phyloP scores from a whole-genome alignment of 64 coral and sea anemone species.

The Dendronephthya gigantea region DNA sequence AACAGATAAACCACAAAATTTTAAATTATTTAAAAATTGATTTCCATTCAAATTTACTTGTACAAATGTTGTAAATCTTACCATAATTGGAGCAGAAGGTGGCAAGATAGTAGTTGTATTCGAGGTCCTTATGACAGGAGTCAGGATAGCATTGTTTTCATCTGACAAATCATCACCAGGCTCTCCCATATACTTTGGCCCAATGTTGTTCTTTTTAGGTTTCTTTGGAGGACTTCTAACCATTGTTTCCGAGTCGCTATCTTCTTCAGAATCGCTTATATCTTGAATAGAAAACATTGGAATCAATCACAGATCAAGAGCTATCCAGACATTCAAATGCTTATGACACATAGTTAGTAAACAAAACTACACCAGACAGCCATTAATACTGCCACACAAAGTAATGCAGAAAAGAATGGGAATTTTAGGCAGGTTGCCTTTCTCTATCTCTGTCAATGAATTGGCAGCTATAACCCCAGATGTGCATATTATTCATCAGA shows the following conservation, averaged over 20 bases:
- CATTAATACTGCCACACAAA: too few relatives aligned
- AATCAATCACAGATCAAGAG: neutral
- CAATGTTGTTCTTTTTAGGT: neutral
- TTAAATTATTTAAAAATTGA: too few relatives aligned
- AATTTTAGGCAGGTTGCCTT: too few relatives aligned
- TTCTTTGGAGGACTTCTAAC: constrained; percentile 13
- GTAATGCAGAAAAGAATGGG: too few relatives aligned
- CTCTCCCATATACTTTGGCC: neutral
- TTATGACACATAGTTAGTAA: too few relatives aligned
- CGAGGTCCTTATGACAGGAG: constrained; percentile 1
- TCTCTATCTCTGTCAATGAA: too few relatives aligned
- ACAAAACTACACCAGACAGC: too few relatives aligned
- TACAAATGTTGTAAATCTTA: neutral
- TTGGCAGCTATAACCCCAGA: too few relatives aligned
- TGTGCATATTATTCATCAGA: too few relatives aligned
- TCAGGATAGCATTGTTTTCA: neutral
- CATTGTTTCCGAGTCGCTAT: neutral
- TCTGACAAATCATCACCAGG: neutral
- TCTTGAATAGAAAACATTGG: neutral
- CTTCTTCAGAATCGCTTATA: neutral
- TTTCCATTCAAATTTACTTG: too few relatives aligned
- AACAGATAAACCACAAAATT: too few relatives aligned
- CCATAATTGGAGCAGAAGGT: neutral
- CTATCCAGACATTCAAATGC: neutral
- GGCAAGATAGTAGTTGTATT: neutral